phyloP scores from a whole-genome alignment of 2,113 vertebrate species.

The Scophthalmus maximus region DNA sequence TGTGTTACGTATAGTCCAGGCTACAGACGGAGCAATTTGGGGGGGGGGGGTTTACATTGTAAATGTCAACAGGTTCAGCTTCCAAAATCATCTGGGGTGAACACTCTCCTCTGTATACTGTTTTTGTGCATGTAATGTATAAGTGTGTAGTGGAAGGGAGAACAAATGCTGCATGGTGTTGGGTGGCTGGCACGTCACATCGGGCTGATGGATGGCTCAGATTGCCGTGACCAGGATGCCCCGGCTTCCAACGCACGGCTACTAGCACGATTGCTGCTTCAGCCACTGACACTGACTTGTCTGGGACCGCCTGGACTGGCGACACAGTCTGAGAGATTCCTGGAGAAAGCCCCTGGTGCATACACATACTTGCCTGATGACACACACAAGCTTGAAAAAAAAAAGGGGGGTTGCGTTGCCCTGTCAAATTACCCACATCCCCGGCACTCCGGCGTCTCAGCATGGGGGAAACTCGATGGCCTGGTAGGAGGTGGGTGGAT shows the following conservation, averaged over 20 bases:
- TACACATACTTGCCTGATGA: slow-evolving; percentile 66
- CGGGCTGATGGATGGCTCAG: slow-evolving; percentile 70
- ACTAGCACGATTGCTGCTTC: slow-evolving; percentile 41
- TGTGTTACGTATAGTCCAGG: slow-evolving; percentile 31
- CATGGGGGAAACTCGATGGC: slow-evolving; percentile 63
- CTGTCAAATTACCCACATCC: slow-evolving; percentile 81
- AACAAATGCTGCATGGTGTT: slow-evolving; percentile 57
- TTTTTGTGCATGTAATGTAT: slow-evolving; percentile 38
- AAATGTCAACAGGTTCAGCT: slow-evolving; percentile 64
- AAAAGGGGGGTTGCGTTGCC: slow-evolving; percentile 62
- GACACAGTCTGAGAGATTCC: slow-evolving; percentile 67
- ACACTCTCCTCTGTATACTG: slow-evolving; percentile 35
- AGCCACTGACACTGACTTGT: slow-evolving; percentile 62
- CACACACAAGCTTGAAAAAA: slow-evolving; percentile 55
- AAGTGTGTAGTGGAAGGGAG: slow-evolving; percentile 37
- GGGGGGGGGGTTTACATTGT: slow-evolving; percentile 19
- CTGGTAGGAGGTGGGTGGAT: slow-evolving; percentile 59
- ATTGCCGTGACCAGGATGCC: slow-evolving; percentile 63
- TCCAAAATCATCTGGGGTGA: slow-evolving; percentile 48
- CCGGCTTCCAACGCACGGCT: slow-evolving; percentile 32
- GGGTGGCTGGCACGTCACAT: slow-evolving; percentile 59
- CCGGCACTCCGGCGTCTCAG: slow-evolving; percentile 60
- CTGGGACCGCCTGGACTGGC: slow-evolving; percentile 65
- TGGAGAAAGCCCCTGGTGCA: slow-evolving; percentile 59
- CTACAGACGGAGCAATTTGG: slow-evolving; percentile 43